Conservation (phyloP, 2,888 invertebrate genomes). For the Clostera curtula region DNA sequence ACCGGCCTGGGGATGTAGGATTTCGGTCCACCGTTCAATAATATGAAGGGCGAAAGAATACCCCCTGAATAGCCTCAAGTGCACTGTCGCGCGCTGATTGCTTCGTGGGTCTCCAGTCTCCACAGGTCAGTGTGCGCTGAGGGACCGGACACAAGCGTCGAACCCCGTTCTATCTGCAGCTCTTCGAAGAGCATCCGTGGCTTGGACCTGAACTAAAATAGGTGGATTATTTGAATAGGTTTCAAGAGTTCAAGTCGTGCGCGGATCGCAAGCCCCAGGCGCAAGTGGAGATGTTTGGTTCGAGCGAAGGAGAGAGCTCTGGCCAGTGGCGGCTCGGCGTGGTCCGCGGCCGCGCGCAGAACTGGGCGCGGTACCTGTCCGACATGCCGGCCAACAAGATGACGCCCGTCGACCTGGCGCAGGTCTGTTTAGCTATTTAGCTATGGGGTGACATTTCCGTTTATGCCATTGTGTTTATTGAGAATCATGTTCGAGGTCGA, state of each 20-base stretch:
- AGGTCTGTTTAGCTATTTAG: conserved; percentile 29
- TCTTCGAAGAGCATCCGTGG: no score
- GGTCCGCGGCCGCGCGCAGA: conserved; percentile 81
- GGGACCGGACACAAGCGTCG: no score
- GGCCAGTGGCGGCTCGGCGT: conserved; percentile 74
- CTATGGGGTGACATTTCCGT: background rate
- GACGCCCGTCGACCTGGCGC: conserved; percentile 84
- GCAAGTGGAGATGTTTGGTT: conserved; percentile 19
- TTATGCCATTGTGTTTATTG: background rate
- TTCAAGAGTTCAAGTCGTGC: conserved; percentile 58
- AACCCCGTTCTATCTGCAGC: no score
- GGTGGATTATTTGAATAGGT: conserved; percentile 28
- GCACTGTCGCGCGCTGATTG: no score
- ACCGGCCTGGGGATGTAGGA: no score
- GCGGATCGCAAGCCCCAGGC: conserved; percentile 15
- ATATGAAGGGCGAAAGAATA: no score
- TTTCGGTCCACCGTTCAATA: no score
- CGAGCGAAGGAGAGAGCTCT: conserved; percentile 4
- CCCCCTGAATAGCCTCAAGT: no score
- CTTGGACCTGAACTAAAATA: no score
- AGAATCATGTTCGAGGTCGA: background rate
- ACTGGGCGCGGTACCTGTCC: conserved; percentile 81
- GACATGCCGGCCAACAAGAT: conserved; percentile 87
- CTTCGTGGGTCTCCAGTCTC: no score
- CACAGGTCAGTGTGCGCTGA: no score